Evolutionary conservation across 2,113 vertebrate genomes (phyloP).

Genomic region (Nothocercus nigrocapillus): DNA sequence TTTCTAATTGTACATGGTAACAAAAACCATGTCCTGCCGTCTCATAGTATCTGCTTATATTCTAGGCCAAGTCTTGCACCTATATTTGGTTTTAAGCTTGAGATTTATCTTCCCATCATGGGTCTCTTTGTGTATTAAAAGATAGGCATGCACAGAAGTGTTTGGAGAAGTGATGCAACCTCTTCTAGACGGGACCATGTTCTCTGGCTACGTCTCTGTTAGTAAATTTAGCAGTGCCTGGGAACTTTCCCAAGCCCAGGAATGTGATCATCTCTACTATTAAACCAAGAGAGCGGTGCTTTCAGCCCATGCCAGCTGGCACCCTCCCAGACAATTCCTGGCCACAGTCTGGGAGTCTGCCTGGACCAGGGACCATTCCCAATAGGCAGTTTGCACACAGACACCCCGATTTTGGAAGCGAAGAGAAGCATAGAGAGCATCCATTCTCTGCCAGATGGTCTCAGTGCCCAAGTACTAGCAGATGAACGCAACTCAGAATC

Average conservation of each 20-base stretch:
- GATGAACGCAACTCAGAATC: conserved; percentile 17
- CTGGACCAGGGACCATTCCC: not conserved
- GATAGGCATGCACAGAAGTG: not conserved
- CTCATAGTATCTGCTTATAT: not conserved
- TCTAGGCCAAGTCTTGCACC: not conserved
- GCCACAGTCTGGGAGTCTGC: not conserved
- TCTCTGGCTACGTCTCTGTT: not conserved
- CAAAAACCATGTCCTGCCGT: not conserved
- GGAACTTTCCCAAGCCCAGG: not conserved
- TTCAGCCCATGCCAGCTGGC: conserved; percentile 28
- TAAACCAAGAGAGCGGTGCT: not conserved
- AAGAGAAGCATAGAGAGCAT: not conserved
- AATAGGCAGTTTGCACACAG: not conserved
- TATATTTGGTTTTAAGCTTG: not conserved
- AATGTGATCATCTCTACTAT: not conserved
- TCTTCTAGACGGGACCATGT: not conserved
- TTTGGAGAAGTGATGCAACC: not conserved
- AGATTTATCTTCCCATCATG: not conserved
- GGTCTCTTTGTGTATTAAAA: not conserved
- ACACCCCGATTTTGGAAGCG: not conserved
- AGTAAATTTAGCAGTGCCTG: conserved; percentile 7
- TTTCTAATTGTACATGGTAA: not conserved
- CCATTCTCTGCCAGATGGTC: conserved; percentile 12
- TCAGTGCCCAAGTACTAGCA: not conserved
- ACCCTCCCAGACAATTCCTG: not conserved